Evolutionary conservation across 2,113 vertebrate genomes (phyloP), one percentile per base, ranked within the genome.

Genomic region (Albula glossodonta): DNA sequence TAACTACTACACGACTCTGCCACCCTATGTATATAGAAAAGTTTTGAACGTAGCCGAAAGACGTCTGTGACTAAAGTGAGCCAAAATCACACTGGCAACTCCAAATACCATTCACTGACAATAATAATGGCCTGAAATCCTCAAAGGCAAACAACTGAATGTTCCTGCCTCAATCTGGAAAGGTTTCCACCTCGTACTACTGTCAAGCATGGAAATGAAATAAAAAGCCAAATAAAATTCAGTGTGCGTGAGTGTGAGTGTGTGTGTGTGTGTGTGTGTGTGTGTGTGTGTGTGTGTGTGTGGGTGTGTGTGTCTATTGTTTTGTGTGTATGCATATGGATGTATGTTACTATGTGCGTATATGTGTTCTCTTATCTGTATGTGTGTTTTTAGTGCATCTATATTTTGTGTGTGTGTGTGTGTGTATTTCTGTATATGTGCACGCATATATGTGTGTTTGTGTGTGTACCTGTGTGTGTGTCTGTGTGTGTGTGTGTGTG

Each of bases 381-480:
- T 56, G 53, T 56, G 53, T 56, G 53, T 56, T 6, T 56, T 56
- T 56, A 56, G 53, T 56, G 53, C 12, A 56, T 56, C 53, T 56
- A 15, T 4, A 91, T 85, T 93, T 91, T 57, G 84, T 53, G 77
- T 51, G 49, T 85, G 84, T 84, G 77, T 84, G 70, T 78, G 83
- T 31, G 51, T 50, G 41, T 84, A 70, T 78, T 78, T 84, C 66
- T 78, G 83, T n/a, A 51, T 50, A 50, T 84, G 83, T 81, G 84
- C 51, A 57, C 51, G 78, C 83, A 87, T 80, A 89, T 89, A 85
- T 78, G 84, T 84, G 83, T 84, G 56, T 84, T 51, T 78, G 83
- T n/a, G 70, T 50, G 41, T 84, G 83, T 84, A 78, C 78, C 66
- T 81, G 84, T 91, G 90, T 86, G 89, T 85, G 87, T 87, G 87